Percentiles rank a stretch among this genome's conserved stretches.
These are phyloP conservation scores for Drosophila anomalata DNA, from an alignment of 2,888 invertebrate genomes.

Conservation along the genomic window DNA sequence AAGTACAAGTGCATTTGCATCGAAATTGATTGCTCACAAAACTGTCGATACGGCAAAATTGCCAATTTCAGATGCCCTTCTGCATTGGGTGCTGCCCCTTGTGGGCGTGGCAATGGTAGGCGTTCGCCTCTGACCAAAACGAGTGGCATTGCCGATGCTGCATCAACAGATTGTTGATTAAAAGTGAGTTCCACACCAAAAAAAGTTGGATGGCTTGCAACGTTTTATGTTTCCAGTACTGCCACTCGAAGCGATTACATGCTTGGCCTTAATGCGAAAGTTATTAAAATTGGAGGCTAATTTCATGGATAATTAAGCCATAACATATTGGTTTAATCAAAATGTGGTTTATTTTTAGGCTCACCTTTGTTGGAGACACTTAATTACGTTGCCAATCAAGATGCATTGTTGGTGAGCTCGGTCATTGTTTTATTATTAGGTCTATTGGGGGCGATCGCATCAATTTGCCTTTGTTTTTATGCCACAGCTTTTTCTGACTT, in stretches of 20 bases:
- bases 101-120: slow-evolving; percentile 36
- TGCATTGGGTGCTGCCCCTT: slow-evolving; percentile 13
- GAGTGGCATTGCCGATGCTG: slow-evolving; percentile 37
- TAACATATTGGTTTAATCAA: no score
- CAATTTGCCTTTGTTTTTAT: not conserved
- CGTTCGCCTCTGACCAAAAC: slow-evolving; percentile 12
- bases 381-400: not conserved
- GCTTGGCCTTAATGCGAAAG: not conserved
- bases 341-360: no score
- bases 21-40: slow-evolving; percentile 79
- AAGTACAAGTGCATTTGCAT: slow-evolving; percentile 78
- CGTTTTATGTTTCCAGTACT: slow-evolving; percentile 48
- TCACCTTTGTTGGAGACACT: not conserved
- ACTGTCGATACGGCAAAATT: slow-evolving; percentile 74
- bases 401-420: not conserved
- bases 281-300: not conserved
- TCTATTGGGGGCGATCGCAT: not conserved
- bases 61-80: slow-evolving; percentile 58
- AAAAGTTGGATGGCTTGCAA: slow-evolving; percentile 53
- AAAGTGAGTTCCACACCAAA: slow-evolving; percentile 64
- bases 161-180: slow-evolving; percentile 77
- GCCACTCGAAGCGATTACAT: slow-evolving; percentile 31
- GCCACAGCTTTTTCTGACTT: not conserved
- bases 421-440: not conserved
- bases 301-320: no score